Conservation (phyloP, 2,888 invertebrate species). For the Escarpia spicata region DNA sequence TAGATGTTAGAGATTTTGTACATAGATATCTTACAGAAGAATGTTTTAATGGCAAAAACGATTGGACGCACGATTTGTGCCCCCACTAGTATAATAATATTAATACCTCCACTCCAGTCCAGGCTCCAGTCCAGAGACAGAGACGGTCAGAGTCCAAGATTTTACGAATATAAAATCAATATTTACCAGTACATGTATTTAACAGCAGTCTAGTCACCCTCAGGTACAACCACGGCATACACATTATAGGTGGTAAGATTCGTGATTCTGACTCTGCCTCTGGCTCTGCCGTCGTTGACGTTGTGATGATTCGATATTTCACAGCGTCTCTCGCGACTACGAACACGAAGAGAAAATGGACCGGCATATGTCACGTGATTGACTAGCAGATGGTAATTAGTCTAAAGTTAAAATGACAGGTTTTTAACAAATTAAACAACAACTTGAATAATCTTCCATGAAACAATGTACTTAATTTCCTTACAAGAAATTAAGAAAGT, state of each 20-base stretch:
- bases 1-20: too few species aligned
- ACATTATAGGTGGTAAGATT: not conserved
- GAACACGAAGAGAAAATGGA: not conserved
- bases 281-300: too few species aligned
- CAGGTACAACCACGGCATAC: not conserved
- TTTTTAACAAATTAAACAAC: not conserved
- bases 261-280: not conserved
- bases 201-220: not conserved
- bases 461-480: not conserved
- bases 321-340: too few species aligned
- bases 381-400: not conserved
- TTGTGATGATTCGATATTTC: too few species aligned
- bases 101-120: too few species aligned
- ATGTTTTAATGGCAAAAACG: too few species aligned
- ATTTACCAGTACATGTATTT: not conserved
- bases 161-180: not conserved
- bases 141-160: not conserved
- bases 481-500: not conserved
- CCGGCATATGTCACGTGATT: not conserved
- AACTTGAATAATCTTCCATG: not conserved
- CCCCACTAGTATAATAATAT: too few species aligned
- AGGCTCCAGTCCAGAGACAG: too few species aligned
- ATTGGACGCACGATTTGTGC: too few species aligned
- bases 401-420: not conserved
- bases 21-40: too few species aligned